Conservation (phyloP, 2,888 invertebrate genomes). For the Bruchidius siliquastri region DNA sequence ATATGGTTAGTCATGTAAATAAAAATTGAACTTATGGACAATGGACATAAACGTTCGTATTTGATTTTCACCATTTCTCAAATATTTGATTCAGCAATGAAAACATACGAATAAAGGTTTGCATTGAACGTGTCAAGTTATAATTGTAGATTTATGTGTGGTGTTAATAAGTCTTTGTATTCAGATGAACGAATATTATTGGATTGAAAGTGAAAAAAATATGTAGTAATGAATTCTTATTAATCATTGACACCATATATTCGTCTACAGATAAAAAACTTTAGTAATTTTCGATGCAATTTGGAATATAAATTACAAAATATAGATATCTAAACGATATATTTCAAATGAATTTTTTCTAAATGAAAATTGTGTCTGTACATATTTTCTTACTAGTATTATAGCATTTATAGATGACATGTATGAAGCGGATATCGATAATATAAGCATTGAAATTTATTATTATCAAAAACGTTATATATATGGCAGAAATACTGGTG, state of each 20-base stretch:
- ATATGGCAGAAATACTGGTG: too few species aligned
- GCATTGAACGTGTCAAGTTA: neutral
- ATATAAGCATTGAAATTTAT: neutral
- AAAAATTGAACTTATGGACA: too few species aligned
- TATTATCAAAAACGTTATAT: too few species aligned
- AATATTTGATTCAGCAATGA: neutral
- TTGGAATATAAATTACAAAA: neutral
- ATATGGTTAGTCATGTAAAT: too few species aligned
- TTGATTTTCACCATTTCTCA: neutral
- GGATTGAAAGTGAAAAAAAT: neutral
- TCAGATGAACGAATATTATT: neutral
- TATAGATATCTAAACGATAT: neutral
- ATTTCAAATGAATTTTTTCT: neutral
- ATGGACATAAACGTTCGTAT: too few species aligned
- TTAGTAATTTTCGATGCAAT: neutral
- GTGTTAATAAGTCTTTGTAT: neutral
- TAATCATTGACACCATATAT: neutral
- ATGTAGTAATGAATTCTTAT: neutral
- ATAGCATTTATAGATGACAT: slow-evolving; percentile 1
- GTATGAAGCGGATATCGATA: neutral
- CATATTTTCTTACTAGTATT: slow-evolving; percentile 3
- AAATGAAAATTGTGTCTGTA: neutral
- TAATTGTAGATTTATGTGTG: neutral
- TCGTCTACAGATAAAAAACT: neutral
- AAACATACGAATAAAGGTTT: neutral